Percentiles rank a stretch among this genome's conserved stretches.
phyloP scores from a whole-genome alignment of 2,888 invertebrate genomes.

The Embidobia sp. region DNA sequence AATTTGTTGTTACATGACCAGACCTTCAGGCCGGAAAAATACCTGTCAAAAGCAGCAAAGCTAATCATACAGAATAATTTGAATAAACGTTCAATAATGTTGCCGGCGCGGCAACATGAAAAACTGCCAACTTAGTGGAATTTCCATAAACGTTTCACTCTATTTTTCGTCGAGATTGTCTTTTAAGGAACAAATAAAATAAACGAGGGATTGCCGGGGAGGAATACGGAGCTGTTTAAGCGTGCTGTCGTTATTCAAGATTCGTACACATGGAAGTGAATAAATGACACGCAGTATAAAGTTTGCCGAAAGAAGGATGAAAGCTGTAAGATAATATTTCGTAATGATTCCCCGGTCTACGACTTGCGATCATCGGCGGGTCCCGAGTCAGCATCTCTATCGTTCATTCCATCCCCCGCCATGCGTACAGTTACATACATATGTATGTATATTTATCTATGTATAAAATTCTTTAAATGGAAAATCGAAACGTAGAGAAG shows the following conservation, averaged over 20 bases:
- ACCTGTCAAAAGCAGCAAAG: too few species aligned
- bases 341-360: constrained; percentile 58
- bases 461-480: constrained; percentile 80
- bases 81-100: too few species aligned
- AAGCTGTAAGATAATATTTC: constrained; percentile 76
- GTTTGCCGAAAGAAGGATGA: constrained; percentile 41
- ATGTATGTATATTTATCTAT: constrained; percentile 37
- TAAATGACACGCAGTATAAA: constrained; percentile 47
- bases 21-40: too few species aligned
- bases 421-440: too few species aligned
- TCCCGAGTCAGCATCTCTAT: constrained; percentile 47
- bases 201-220: constrained; percentile 32
- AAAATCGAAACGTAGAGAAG: constrained; percentile 81
- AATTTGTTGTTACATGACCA: too few species aligned
- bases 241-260: constrained; percentile 47
- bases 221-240: constrained; percentile 46
- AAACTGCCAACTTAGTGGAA: too few species aligned
- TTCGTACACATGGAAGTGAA: constrained; percentile 33
- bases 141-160: constrained; percentile 48
- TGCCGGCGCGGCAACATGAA: too few species aligned
- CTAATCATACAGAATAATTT: too few species aligned
- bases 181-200: constrained; percentile 43
- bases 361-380: constrained; percentile 17
- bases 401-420: too few species aligned
- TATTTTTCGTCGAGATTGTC: constrained; percentile 42